Conservation (phyloP, 2,113 vertebrate genomes). For the Antennarius striatus region DNA sequence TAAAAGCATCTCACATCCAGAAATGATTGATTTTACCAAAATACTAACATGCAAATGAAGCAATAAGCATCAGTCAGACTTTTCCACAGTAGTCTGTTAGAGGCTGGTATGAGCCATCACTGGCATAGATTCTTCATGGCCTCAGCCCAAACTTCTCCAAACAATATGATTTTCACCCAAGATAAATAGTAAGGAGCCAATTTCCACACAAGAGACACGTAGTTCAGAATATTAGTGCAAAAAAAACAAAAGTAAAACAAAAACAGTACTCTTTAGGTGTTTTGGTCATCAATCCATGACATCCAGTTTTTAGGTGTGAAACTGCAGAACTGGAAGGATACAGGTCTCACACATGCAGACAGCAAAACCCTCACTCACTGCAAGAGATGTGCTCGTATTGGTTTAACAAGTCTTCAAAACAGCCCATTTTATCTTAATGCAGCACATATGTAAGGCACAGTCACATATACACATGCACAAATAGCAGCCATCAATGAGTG, state of each 20-base stretch:
- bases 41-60: no score
- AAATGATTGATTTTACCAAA: no score
- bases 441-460: slow-evolving; percentile 19
- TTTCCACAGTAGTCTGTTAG: no score
- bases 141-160: slow-evolving; percentile 48
- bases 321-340: slow-evolving; percentile 9
- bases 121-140: slow-evolving; percentile 46
- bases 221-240: slow-evolving; percentile 15
- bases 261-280: slow-evolving; percentile 17
- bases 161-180: slow-evolving; percentile 39
- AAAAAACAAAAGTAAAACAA: slow-evolving; percentile 41
- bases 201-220: slow-evolving; percentile 52
- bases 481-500: slow-evolving; percentile 55
- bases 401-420: slow-evolving; percentile 32
- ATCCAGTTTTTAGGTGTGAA: slow-evolving; percentile 47
- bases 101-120: slow-evolving; percentile 24
- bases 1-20: no score
- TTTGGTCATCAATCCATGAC: slow-evolving; percentile 21
- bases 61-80: no score
- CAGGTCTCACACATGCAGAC: slow-evolving; percentile 37
- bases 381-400: slow-evolving; percentile 24
- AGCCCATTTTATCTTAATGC: slow-evolving; percentile 13
- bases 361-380: slow-evolving; percentile 26
- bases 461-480: slow-evolving; percentile 40
- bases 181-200: slow-evolving; percentile 56